These are phyloP conservation scores for Molothrus aeneus DNA, from an alignment of 2,797 vertebrate species.

Conservation along the genomic window DNA sequence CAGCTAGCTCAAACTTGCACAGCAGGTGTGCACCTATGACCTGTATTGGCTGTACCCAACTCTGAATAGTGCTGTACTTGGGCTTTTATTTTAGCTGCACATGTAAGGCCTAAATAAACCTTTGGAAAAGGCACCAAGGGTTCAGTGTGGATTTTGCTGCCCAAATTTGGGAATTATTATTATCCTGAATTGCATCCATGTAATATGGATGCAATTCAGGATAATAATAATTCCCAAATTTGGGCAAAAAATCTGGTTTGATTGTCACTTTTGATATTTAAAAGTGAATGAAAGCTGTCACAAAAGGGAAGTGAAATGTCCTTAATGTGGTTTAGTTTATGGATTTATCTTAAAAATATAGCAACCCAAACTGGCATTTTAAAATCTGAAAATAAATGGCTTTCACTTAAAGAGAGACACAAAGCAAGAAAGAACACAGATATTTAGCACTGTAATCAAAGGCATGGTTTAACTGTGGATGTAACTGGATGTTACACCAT, in stretches of 20 bases:
- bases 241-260: not conserved
- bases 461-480: not conserved
- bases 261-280: not conserved
- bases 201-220: not conserved
- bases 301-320: not conserved
- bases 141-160: not conserved
- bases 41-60: not conserved
- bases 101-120: not conserved
- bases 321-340: not conserved
- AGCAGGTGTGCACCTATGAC: not conserved
- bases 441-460: not conserved
- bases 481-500: not conserved
- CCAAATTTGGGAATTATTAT: not conserved
- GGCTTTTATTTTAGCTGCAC: not conserved
- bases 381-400: not conserved
- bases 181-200: not conserved
- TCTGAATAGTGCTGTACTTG: rapidly evolving
- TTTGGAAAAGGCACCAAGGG: not conserved
- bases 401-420: not conserved
- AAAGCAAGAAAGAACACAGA: not conserved
- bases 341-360: not conserved
- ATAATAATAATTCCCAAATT: too few species aligned
- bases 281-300: not conserved
- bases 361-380: not conserved
- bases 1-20: not conserved